Conservation (phyloP, 2,113 vertebrate genomes). For the Cyanistes caeruleus region DNA sequence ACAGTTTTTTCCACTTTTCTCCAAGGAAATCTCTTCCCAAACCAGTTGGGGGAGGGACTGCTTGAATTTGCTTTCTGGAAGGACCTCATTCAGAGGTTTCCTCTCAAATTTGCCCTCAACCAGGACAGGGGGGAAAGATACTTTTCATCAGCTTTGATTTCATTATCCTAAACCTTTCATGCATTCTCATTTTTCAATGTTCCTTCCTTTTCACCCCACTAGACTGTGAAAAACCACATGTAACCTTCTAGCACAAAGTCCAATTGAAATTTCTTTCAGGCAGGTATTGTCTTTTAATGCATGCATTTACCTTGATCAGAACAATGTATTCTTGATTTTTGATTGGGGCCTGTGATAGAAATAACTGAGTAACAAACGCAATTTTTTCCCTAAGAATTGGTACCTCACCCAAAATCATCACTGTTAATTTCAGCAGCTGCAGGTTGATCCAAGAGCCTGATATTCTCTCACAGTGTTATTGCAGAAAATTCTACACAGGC, state of each 20-base stretch:
- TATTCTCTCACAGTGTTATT: not conserved
- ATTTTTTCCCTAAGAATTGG: not conserved
- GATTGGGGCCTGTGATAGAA: not conserved
- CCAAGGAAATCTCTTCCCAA: too few relatives aligned
- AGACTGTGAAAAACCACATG: not conserved
- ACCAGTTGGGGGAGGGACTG: too few relatives aligned
- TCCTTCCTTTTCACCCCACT: not conserved
- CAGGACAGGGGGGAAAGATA: too few relatives aligned
- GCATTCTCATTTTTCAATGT: not conserved
- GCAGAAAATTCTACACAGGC: not conserved
- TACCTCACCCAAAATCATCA: not conserved
- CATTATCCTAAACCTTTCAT: not conserved
- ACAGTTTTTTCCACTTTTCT: too few relatives aligned
- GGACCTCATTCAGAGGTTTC: too few relatives aligned
- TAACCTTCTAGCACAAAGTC: not conserved
- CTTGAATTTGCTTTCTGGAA: too few relatives aligned
- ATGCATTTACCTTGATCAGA: not conserved
- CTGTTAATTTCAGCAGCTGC: not conserved
- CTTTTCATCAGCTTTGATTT: not conserved
- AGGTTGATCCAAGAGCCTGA: not conserved
- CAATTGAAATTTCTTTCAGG: not conserved
- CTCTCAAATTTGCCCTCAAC: too few relatives aligned
- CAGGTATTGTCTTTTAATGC: not conserved
- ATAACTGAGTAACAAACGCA: not conserved
- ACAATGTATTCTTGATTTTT: slow-evolving; percentile 35